Base-by-base conservation (phyloP, 2,797 vertebrate species). In the Liparis tanakae region DNA sequence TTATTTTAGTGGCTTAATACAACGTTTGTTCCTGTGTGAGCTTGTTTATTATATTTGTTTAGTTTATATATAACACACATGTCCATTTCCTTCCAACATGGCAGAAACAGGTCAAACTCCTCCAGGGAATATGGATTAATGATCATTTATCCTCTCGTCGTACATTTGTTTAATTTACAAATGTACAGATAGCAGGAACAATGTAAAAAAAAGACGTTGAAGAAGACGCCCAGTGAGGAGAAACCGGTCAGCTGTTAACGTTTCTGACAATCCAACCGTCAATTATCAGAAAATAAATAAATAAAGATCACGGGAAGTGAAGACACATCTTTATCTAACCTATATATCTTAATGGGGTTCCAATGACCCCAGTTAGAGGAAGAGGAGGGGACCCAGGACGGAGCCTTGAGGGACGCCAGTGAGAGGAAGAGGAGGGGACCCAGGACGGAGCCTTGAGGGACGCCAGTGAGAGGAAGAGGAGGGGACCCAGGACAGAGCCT, bases 201-300 rank as follows among this genome's bases (percentile, higher is more conserved):
- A 30, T 30, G 25, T 30, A n/a, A n/a, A n/a, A n/a, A n/a, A n/a
- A n/a, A n/a, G n/a, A n/a, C n/a, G n/a, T n/a, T n/a, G n/a, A n/a
- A n/a, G n/a, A n/a, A n/a, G n/a, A n/a, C n/a, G n/a, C n/a, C 48
- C 53, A 66, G 54, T 18, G 64, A 70, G 18, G 17, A 73, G 36
- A 60, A 18, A 25, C 25, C 5, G n/a, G n/a, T 36, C 54, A 70
- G 25, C 20, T 30, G 20, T 43, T 70, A 6, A 48, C 1, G 12
- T 68, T 62, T 15, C 20, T 55, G 22, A 20, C 1, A 4, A 15
- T 57, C 67, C 30, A 79, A 53, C 25, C 63, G 54, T 51, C 9
- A 71, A 12, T 33, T 34, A 48, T 48, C 51, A n/a, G n/a, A 15
- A 76, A 22, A 70, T 1, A 39, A n/a, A 63, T 6, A 57, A 33